These are phyloP conservation scores for Sphyrna mokarran DNA, from an alignment of 2,113 vertebrate genomes.

Conservation along the genomic window DNA sequence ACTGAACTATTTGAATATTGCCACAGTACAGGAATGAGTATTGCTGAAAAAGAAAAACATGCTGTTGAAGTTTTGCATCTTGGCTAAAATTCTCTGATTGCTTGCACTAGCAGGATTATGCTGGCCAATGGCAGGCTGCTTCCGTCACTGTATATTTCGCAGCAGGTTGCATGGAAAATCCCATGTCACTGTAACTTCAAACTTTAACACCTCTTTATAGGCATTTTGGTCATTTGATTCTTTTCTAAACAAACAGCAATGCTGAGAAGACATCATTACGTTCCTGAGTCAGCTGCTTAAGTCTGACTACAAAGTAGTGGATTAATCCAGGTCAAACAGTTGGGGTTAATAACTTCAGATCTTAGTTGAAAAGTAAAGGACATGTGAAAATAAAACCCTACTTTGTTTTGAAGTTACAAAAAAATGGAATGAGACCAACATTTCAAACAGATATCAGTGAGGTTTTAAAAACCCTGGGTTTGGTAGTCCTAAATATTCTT, in stretches of 20 bases:
- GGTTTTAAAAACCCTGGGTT: not conserved
- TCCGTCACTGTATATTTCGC: too few species aligned
- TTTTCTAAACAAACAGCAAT: not conserved
- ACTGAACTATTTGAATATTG: too few species aligned
- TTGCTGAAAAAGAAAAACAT: too few species aligned
- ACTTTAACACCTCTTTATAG: not conserved
- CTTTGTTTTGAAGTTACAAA: not conserved
- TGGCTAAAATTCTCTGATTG: too few species aligned
- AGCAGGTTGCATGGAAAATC: too few species aligned
- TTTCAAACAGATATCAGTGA: not conserved
- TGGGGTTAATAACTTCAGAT: not conserved
- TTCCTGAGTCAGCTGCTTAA: not conserved
- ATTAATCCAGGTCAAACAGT: not conserved
- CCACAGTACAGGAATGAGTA: too few species aligned
- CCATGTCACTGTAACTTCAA: not conserved
- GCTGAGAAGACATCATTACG: not conserved
- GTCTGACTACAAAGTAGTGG: not conserved
- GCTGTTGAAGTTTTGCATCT: too few species aligned
- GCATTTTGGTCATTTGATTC: not conserved
- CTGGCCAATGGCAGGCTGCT: too few species aligned
- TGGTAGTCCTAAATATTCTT: not conserved
- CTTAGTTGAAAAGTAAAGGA: not conserved
- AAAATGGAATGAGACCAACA: not conserved
- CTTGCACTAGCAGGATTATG: too few species aligned
- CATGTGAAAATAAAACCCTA: not conserved